These are phyloP conservation scores for Pangasius larnaudii DNA, from an alignment of 2,797 vertebrate genomes.

Conservation along the genomic window DNA sequence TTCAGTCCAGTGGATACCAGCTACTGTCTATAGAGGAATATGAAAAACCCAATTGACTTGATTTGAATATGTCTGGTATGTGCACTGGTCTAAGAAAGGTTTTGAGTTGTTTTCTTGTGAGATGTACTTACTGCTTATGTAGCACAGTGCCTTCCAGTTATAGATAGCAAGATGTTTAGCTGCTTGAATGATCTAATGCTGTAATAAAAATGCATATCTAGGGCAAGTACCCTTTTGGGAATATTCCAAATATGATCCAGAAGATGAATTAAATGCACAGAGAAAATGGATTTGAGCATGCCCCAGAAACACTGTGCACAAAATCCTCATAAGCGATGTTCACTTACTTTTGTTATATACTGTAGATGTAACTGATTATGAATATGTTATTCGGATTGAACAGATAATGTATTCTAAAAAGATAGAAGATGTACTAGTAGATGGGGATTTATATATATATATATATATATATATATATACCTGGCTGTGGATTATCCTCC, in stretches of 20 bases:
- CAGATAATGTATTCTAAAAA: neutral
- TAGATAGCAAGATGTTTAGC: neutral
- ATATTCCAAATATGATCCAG: neutral
- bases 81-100: neutral
- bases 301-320: neutral
- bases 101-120: neutral
- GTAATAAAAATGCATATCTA: conserved; percentile 16
- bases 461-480: too few relatives aligned
- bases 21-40: neutral
- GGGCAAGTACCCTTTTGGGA: conserved; percentile 7
- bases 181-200: neutral
- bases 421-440: neutral
- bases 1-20: neutral
- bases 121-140: neutral
- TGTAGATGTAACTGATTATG: neutral
- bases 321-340: neutral
- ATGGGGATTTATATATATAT: too few relatives aligned
- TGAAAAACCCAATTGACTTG: neutral
- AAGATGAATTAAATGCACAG: conserved; percentile 10
- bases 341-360: neutral
- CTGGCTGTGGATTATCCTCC: too few relatives aligned
- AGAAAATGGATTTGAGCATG: neutral
- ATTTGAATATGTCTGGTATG: neutral
- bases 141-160: neutral
- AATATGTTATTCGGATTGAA: neutral